phyloP scores from a whole-genome alignment of 2,113 vertebrate genomes.

The Patagioenas fasciata region DNA sequence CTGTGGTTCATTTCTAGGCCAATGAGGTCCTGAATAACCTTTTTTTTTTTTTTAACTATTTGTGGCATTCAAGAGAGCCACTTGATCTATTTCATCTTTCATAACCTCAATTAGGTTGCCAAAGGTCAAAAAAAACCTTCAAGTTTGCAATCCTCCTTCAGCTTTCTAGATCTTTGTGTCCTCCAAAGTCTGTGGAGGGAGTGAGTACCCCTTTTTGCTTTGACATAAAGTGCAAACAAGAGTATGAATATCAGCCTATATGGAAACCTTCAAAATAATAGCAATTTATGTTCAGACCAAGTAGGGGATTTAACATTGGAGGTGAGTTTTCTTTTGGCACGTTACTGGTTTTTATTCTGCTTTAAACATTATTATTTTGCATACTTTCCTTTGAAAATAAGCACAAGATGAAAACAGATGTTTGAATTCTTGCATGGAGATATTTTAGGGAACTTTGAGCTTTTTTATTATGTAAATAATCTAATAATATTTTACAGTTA shows the following conservation, averaged over 20 bases:
- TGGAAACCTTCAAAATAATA: neutral
- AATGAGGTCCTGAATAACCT: neutral
- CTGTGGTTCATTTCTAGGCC: neutral
- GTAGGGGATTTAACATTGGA: neutral
- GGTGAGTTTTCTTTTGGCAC: neutral
- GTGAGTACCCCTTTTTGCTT: neutral
- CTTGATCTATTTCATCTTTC: neutral
- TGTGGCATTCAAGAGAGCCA: neutral
- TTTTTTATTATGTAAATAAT: neutral
- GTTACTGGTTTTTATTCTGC: neutral
- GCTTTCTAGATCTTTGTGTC: neutral
- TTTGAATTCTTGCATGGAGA: neutral
- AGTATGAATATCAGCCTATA: neutral
- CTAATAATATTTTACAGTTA: neutral
- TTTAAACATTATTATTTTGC: neutral
- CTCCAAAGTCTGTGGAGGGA: neutral
- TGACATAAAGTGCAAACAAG: neutral
- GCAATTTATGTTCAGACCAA: neutral
- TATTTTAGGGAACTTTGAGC: neutral
- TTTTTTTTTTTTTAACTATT: neutral
- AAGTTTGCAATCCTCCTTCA: neutral
- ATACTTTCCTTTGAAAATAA: neutral
- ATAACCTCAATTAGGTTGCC: neutral
- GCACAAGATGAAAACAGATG: neutral
- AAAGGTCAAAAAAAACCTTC: neutral